phyloP scores from a whole-genome alignment of 2,888 invertebrate species.

The Petrolisthes manimaculis region DNA sequence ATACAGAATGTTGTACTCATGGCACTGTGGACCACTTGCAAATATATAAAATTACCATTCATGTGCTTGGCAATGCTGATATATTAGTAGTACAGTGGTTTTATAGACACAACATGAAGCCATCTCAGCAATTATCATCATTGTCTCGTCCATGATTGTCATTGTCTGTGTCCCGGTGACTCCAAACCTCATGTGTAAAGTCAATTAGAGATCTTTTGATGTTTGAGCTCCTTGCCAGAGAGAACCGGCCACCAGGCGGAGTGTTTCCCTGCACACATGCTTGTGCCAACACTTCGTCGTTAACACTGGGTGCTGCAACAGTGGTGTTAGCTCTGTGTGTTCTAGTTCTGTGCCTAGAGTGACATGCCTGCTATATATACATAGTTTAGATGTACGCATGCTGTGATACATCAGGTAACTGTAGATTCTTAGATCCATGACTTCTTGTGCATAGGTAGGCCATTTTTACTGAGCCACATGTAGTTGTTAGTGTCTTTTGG shows the following conservation, averaged over 20 bases:
- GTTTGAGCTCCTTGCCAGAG: not conserved
- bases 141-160: too few relatives aligned
- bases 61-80: too few relatives aligned
- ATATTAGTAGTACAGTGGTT: too few relatives aligned
- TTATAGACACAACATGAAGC: too few relatives aligned
- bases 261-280: not conserved
- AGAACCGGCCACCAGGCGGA: not conserved
- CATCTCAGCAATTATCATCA: too few relatives aligned
- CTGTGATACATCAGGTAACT: conserved; percentile 60
- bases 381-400: conserved; percentile 57
- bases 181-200: too few relatives aligned
- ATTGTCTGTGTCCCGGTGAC: too few relatives aligned
- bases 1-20: too few relatives aligned
- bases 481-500: not conserved
- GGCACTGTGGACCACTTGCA: too few relatives aligned
- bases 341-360: conserved; percentile 25
- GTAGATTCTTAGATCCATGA: not conserved
- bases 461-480: not conserved
- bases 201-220: not conserved
- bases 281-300: conserved; percentile 22
- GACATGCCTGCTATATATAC: not conserved
- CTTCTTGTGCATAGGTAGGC: not conserved
- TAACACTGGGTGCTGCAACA: conserved; percentile 49
- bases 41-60: too few relatives aligned
- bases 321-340: conserved; percentile 32